Evolutionary conservation across 2,888 invertebrate species (phyloP).

Genomic region (Pollenia amentaria): DNA sequence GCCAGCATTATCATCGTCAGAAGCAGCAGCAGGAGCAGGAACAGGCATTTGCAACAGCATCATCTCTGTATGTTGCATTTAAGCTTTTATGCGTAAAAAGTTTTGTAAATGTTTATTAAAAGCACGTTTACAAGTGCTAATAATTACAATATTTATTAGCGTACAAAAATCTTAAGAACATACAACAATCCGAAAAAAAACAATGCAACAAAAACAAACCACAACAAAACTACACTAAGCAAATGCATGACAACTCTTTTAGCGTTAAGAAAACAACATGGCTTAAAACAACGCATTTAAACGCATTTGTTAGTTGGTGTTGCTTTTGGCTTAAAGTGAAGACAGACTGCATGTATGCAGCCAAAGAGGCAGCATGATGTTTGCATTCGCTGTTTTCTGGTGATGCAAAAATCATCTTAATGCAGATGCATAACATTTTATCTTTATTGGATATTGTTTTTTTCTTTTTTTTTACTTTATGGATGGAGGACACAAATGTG

Average conservation of each 20-base stretch:
- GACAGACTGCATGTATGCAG: not conserved
- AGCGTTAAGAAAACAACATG: slow-evolving; percentile 61
- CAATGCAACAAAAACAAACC: slow-evolving; percentile 31
- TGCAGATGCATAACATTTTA: slow-evolving; percentile 72
- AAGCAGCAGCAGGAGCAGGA: not conserved
- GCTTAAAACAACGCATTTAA: slow-evolving; percentile 66
- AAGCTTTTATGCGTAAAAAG: slow-evolving; percentile 71
- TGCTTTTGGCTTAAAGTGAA: slow-evolving; percentile 10
- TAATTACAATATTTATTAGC: slow-evolving; percentile 75
- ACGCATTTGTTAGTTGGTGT: slow-evolving; percentile 46
- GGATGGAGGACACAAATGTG: slow-evolving; percentile 72
- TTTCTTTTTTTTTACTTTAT: slow-evolving; percentile 40
- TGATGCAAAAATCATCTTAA: slow-evolving; percentile 62
- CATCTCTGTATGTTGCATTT: slow-evolving; percentile 28
- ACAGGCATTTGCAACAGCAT: slow-evolving; percentile 5
- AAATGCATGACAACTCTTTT: slow-evolving; percentile 72
- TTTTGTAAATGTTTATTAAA: slow-evolving; percentile 74
- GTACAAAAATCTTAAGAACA: slow-evolving; percentile 66
- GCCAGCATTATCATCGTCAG: not conserved
- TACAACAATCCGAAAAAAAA: slow-evolving; percentile 44
- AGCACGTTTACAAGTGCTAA: slow-evolving; percentile 75
- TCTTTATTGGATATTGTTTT: slow-evolving; percentile 65
- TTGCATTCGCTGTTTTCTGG: slow-evolving; percentile 36
- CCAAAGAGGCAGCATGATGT: slow-evolving; percentile 13
- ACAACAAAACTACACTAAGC: slow-evolving; percentile 27